These are phyloP conservation scores for Drosophila jambulina DNA, from an alignment of 1,140 invertebrate genomes.

Conservation along the genomic window DNA sequence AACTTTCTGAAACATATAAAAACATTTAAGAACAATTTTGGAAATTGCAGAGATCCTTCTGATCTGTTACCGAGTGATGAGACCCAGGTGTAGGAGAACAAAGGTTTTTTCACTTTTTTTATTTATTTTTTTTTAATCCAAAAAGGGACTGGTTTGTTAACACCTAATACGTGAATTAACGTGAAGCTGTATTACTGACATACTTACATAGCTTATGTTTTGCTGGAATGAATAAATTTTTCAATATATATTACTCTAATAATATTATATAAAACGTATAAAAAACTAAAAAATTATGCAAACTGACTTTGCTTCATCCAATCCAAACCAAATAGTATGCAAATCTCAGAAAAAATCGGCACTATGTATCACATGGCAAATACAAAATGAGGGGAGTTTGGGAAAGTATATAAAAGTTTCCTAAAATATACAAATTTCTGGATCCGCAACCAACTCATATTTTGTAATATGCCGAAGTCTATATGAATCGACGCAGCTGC, in stretches of 20 bases:
- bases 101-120: too few relatives aligned
- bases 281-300: background rate
- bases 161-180: too few relatives aligned
- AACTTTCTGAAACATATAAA: too few relatives aligned
- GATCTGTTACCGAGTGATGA: too few relatives aligned
- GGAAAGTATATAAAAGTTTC: constrained; percentile 14
- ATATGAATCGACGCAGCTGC: constrained; percentile 59
- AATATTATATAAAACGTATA: too few relatives aligned
- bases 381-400: background rate
- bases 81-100: too few relatives aligned
- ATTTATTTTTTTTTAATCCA: too few relatives aligned
- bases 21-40: too few relatives aligned
- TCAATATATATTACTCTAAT: background rate
- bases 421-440: constrained; percentile 55
- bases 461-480: constrained; percentile 61
- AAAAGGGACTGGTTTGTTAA: too few relatives aligned
- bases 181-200: too few relatives aligned
- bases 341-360: constrained; percentile 47
- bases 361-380: constrained; percentile 21
- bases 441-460: constrained; percentile 44
- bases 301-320: background rate
- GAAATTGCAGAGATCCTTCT: too few relatives aligned
- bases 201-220: too few relatives aligned
- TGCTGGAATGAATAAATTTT: background rate
- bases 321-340: constrained; percentile 50